Conservation (phyloP, 2,113 vertebrate genomes). For the Gambusia affinis region DNA sequence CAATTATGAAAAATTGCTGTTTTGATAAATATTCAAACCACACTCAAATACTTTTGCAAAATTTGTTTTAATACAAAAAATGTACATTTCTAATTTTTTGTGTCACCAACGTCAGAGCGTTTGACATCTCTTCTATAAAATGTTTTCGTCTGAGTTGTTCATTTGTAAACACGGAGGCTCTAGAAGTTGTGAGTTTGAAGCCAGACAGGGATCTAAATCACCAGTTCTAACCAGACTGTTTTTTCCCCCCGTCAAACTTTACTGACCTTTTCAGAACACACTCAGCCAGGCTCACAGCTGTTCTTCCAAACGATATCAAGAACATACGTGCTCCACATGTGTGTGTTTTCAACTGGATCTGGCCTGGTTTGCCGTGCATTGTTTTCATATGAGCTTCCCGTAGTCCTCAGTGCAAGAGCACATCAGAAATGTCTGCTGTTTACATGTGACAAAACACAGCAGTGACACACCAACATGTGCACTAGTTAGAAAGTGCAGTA, state of each 20-base stretch:
- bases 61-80: neutral
- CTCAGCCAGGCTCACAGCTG: conserved; percentile 47
- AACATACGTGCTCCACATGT: conserved; percentile 56
- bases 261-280: conserved; percentile 57
- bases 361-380: conserved; percentile 52
- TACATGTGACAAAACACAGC: conserved; percentile 36
- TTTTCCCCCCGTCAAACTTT: conserved; percentile 54
- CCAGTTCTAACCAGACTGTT: conserved; percentile 42
- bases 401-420: conserved; percentile 26
- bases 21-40: neutral
- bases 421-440: conserved; percentile 41
- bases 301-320: conserved; percentile 63
- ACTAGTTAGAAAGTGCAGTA: conserved; percentile 4
- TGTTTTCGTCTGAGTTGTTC: conserved; percentile 3
- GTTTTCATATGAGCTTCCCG: conserved; percentile 41
- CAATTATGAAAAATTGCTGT: neutral
- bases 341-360: conserved; percentile 44
- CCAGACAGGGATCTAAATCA: conserved; percentile 30
- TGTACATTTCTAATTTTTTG: neutral
- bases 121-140: neutral
- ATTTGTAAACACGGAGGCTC: conserved; percentile 28
- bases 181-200: conserved; percentile 15
- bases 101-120: no score
- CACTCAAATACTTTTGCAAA: neutral
- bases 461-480: conserved; percentile 7